A percentile compares a stretch with the other conserved stretches of the same genome.
Conservation (phyloP, 2,113 vertebrate genomes). For the Myxocyprinus asiaticus region DNA sequence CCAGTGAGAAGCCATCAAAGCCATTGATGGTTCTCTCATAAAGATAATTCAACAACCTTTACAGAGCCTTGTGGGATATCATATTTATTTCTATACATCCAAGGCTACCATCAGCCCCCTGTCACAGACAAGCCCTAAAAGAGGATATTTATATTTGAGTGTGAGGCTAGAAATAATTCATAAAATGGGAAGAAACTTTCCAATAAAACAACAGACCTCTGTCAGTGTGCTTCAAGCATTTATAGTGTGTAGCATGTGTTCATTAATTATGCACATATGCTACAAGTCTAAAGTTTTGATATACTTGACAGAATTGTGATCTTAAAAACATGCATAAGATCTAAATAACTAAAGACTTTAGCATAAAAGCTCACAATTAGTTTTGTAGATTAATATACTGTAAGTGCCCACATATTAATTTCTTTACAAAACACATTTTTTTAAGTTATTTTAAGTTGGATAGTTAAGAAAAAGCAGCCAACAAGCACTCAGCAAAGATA, state of each 20-base stretch:
- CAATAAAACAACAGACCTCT: neutral
- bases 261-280: neutral
- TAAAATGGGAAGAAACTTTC: constrained; percentile 13
- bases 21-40: constrained; percentile 62
- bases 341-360: no score
- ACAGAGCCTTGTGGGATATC: constrained; percentile 57
- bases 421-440: no score
- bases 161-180: constrained; percentile 5
- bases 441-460: no score
- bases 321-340: neutral
- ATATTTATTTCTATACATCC: constrained; percentile 73
- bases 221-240: neutral
- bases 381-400: no score
- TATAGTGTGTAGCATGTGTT: constrained; percentile 2
- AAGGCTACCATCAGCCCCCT: constrained; percentile 55
- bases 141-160: constrained; percentile 33
- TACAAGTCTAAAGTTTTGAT: neutral
- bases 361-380: no score
- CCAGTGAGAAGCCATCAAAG: constrained; percentile 58
- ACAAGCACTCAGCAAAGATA: no score
- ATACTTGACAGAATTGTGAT: neutral
- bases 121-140: constrained; percentile 53
- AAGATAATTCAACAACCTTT: constrained; percentile 68
- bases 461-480: no score
- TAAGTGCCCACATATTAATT: no score